Evolutionary conservation across 2,888 invertebrate genomes (phyloP).

Genomic region (Coleophora deauratella): DNA sequence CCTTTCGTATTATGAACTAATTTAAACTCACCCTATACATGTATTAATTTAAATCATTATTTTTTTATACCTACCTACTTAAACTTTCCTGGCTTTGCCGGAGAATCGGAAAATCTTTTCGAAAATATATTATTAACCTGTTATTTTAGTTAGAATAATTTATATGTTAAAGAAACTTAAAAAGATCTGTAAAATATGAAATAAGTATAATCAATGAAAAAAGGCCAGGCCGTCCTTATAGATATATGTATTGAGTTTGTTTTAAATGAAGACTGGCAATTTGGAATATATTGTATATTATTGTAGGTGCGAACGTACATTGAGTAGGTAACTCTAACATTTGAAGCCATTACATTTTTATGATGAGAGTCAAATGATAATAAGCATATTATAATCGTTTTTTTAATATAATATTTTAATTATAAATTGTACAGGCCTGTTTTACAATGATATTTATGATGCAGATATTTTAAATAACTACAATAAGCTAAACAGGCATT

Average conservation of each 20-base stretch:
- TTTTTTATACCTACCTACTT: constrained; percentile 21
- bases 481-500: constrained; percentile 47
- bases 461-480: not conserved
- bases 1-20: too few relatives aligned
- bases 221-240: constrained; percentile 67
- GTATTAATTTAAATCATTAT: too few relatives aligned
- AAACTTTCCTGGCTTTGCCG: too few relatives aligned
- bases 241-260: constrained; percentile 27
- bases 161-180: constrained; percentile 1
- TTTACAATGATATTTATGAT: constrained; percentile 60
- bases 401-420: constrained; percentile 24
- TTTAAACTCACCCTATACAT: too few relatives aligned
- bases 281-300: too few relatives aligned
- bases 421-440: constrained; percentile 36
- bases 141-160: too few relatives aligned
- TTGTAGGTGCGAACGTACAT: constrained; percentile 30
- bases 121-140: too few relatives aligned
- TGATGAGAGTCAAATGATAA: not conserved
- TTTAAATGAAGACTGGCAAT: constrained; percentile 53
- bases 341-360: constrained; percentile 30
- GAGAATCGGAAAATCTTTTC: too few relatives aligned
- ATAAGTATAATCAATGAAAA: too few relatives aligned
- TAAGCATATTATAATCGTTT: too few relatives aligned
- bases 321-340: constrained; percentile 4
- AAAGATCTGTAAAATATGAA: constrained; percentile 35